Conservation (phyloP, 2,797 vertebrate species). For the Eulemur albifrons region DNA sequence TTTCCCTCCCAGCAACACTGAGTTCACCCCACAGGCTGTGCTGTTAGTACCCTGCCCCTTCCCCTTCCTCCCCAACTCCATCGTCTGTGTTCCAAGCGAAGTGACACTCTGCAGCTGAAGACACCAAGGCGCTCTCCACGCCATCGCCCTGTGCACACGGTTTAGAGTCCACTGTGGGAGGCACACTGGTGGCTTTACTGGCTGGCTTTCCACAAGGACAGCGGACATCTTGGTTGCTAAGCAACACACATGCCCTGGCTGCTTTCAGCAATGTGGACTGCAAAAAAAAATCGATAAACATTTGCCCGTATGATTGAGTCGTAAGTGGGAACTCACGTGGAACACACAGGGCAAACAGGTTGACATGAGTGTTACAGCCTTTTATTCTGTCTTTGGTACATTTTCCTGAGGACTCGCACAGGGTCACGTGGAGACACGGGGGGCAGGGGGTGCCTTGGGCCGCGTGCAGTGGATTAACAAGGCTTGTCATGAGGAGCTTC, state of each 20-base stretch:
- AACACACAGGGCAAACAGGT: not conserved
- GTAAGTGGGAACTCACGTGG: not conserved
- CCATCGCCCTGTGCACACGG: not conserved
- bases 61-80: not conserved
- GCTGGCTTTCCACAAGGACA: constrained; percentile 10
- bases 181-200: constrained; percentile 37
- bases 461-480: not conserved
- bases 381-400: not conserved
- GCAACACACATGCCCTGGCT: not conserved
- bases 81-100: constrained; percentile 20
- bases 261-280: constrained; percentile 15
- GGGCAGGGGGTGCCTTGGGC: not conserved
- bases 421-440: too few relatives aligned
- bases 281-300: not conserved
- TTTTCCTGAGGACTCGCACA: not conserved
- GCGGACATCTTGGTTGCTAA: constrained; percentile 46
- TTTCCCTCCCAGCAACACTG: not conserved
- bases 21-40: not conserved
- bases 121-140: not conserved
- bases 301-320: constrained; percentile 14
- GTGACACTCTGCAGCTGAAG: constrained; percentile 14
- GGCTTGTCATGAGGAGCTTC: not conserved
- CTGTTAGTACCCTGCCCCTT: not conserved
- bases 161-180: constrained; percentile 11
- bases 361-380: fast-evolving